phyloP scores from a whole-genome alignment of 2,113 vertebrate species.

The Mobula hypostoma region DNA sequence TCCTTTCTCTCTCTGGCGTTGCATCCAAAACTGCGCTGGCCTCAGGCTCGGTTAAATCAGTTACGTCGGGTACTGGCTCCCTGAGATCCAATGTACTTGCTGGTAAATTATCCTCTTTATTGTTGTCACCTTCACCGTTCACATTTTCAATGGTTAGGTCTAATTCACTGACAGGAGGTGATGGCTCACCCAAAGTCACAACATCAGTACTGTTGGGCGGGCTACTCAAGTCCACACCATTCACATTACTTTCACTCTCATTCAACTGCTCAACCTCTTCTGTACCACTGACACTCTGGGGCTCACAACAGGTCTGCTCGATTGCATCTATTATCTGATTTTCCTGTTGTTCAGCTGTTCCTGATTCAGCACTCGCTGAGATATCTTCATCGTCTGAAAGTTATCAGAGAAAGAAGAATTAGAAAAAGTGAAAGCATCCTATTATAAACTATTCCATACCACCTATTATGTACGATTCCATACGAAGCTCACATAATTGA shows the following conservation, averaged over 20 bases:
- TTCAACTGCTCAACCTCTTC: slow-evolving; percentile 58
- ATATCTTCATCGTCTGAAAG: slow-evolving; percentile 87
- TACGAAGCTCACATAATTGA: not conserved
- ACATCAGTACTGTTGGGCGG: slow-evolving; percentile 44
- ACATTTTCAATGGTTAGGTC: slow-evolving; percentile 52
- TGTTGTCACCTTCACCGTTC: slow-evolving; percentile 47
- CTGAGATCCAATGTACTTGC: slow-evolving; percentile 44
- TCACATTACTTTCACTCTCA: slow-evolving; percentile 47
- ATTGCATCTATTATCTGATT: slow-evolving; percentile 47
- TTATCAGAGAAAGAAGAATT: not conserved
- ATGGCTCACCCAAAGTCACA: slow-evolving; percentile 43
- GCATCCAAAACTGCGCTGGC: slow-evolving; percentile 48
- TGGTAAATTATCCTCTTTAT: slow-evolving; percentile 44
- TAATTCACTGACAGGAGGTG: slow-evolving; percentile 45
- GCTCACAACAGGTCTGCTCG: slow-evolving; percentile 45
- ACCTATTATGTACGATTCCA: not conserved
- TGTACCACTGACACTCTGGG: slow-evolving; percentile 50
- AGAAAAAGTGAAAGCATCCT: not conserved
- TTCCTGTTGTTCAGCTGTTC: slow-evolving; percentile 55
- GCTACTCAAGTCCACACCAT: slow-evolving; percentile 42
- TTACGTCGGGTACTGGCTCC: slow-evolving; percentile 46
- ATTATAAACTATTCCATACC: not conserved
- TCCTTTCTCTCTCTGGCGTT: slow-evolving; percentile 46
- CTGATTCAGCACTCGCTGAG: slow-evolving; percentile 70
- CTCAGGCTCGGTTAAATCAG: slow-evolving; percentile 38